Percentiles rank a stretch among this genome's conserved stretches.
Conservation (phyloP, 1,140 invertebrate species). For the Anastatus disparis region DNA sequence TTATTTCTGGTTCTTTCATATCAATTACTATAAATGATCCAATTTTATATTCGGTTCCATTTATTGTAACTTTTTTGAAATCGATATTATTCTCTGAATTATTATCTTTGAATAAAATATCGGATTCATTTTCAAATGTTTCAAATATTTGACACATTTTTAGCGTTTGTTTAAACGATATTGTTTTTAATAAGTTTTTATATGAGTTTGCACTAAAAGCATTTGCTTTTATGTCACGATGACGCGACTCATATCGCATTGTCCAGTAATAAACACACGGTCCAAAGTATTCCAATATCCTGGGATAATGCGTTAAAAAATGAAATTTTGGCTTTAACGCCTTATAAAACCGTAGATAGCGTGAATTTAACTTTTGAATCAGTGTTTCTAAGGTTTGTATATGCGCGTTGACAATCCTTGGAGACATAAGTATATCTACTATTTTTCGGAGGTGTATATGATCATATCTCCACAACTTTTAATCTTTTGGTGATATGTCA, state of each 20-base stretch:
- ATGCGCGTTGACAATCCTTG: constrained; percentile 11
- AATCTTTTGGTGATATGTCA: no score
- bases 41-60: neutral
- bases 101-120: neutral
- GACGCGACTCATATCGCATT: constrained; percentile 41
- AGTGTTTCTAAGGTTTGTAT: neutral
- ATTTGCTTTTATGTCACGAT: constrained; percentile 39
- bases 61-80: neutral
- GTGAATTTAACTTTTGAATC: neutral
- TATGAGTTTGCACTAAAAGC: constrained; percentile 30
- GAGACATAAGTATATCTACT: constrained; percentile 28
- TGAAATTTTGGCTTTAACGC: constrained; percentile 41
- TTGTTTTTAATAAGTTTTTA: constrained; percentile 34
- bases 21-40: neutral
- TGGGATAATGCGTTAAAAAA: constrained; percentile 36
- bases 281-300: constrained; percentile 5
- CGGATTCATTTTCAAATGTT: neutral
- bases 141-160: constrained; percentile 33
- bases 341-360: constrained; percentile 2
- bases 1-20: neutral
- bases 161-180: constrained; percentile 30
- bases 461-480: no score
- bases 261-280: constrained; percentile 36
- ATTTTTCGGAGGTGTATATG: no score
- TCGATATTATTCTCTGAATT: neutral